Base-by-base conservation (phyloP, 2,113 vertebrate genomes). In the Chaetodon trifascialis region DNA sequence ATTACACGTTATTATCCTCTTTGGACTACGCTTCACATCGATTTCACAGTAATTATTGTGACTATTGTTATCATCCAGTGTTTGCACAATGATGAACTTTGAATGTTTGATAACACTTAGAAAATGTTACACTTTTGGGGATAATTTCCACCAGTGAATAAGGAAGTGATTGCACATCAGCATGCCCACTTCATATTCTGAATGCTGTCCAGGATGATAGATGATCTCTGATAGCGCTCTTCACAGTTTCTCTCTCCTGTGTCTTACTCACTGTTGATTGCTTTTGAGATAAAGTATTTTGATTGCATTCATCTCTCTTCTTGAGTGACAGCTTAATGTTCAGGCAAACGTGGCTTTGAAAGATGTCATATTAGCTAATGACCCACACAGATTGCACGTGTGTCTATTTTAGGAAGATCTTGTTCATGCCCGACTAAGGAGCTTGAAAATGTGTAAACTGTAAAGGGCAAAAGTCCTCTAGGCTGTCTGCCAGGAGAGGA, bases 161-260 rank as follows among this genome's bases (percentile, higher is more conserved):
- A 64, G 54, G 79, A 62, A 78, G 76, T 87, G 86, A 91, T 87
- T 83, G 55, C 81, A 90, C 79, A 93, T 93, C 83, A 91, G 78
- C 21, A 36, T 59, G 71, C 38, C 73, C 78, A 83, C 80, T 90
- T 94, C 84, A 91, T 89, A 73, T 84, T 90, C 82, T 78, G 60
- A 92, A 86, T 77, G 73, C 75, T 77, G 70, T 92, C 86, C 88
- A 91, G 87, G 81, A 84, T 80, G 77, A 40, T 40, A 40, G 38
- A 40, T 40, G 38, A 40, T 75, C 87, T 89, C 68, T 89, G 76
- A 88, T 69, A 76, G 79, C 80, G 64, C 90, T 87, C 79, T 52
- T 76, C 76, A 73, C 82, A 63, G 15, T 82, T 87, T 84, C 76
- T 72, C 85, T 85, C 80, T 88, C 84, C 67, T 67, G 54, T 80